phyloP scores from a whole-genome alignment of 2,113 vertebrate genomes.

The Myrmecophaga tridactyla region DNA sequence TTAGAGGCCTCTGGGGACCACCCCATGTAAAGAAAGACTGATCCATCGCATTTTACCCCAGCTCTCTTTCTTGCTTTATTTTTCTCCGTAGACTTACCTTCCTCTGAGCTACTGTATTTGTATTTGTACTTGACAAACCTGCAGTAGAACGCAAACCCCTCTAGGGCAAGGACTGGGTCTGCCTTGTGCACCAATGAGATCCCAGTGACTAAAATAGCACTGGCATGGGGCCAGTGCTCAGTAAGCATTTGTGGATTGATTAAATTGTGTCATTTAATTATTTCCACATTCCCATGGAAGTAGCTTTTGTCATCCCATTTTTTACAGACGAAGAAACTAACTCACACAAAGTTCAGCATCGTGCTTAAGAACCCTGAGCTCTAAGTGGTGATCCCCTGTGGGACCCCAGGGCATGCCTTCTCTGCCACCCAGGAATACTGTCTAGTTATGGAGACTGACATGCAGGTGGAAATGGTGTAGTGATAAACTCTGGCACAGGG shows the following conservation, averaged over 20 bases:
- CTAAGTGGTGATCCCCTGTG: accelerated
- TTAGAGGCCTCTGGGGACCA: not conserved
- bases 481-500: not conserved
- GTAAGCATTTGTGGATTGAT: not conserved
- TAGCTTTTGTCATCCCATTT: not conserved
- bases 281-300: not conserved
- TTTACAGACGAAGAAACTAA: not conserved
- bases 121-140: not conserved
- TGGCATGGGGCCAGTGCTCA: not conserved
- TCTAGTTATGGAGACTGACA: not conserved
- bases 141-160: too few species aligned
- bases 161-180: not conserved
- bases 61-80: not conserved
- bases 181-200: too few species aligned
- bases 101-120: not conserved
- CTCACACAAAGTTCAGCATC: not conserved
- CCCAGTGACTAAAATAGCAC: not conserved
- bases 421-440: not conserved
- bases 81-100: not conserved
- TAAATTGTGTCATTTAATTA: accelerated
- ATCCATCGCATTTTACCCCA: accelerated
- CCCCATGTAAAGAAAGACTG: not conserved
- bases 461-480: accelerated
- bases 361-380: not conserved
- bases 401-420: not conserved